Base-by-base conservation (phyloP, 2,797 vertebrate genomes). In the Pitangus sulphuratus region DNA sequence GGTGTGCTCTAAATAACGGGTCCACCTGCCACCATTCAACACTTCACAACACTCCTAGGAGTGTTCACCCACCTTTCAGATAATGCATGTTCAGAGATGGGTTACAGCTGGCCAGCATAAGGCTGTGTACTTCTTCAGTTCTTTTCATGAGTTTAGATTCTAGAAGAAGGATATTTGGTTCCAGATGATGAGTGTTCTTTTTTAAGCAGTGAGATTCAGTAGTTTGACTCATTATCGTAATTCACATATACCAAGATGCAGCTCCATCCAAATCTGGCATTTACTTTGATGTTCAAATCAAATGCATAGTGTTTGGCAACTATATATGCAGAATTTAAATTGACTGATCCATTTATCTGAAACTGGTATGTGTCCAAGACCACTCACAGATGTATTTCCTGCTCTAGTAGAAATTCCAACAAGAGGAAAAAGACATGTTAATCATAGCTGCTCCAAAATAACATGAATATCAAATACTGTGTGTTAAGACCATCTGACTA, bases 291-390 rank as follows among this genome's bases (percentile, higher is more conserved):
- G 91, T 89, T 96, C 87, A 94, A 95, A 96, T 91, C 87, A 75
- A 93, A 94, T 91, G 82, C 85, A 85, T 33, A 89, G 84, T 85
- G 93, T 94, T 97, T 96, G 94, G 94, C 94, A 95, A 94, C 89
- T 92, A 9, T 35, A 91, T 26, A 62, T 93, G 83, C 71, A 97
- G 91, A 95, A 97, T 95, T 92, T 91, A 92, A 94, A 96, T 75
- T 85, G 79, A 74, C 21, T 74, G 87, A 93, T 95, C 65, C 76
- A 91, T 93, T 96, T 95, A 93, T 91, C 69, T 91, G 65, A 93
- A 95, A 90, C 72, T 93, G 85, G 87, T 89, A 89, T 9, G 42
- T 64, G 61, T 86, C 77, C 91, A 95, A 95, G 57, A 92, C 40
- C 45, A 77, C 91, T 95, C 89, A 92, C 60, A 95, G 89, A 95